Base-by-base conservation (phyloP, 2,113 vertebrate genomes). In the Forbesichthys agassizii region DNA sequence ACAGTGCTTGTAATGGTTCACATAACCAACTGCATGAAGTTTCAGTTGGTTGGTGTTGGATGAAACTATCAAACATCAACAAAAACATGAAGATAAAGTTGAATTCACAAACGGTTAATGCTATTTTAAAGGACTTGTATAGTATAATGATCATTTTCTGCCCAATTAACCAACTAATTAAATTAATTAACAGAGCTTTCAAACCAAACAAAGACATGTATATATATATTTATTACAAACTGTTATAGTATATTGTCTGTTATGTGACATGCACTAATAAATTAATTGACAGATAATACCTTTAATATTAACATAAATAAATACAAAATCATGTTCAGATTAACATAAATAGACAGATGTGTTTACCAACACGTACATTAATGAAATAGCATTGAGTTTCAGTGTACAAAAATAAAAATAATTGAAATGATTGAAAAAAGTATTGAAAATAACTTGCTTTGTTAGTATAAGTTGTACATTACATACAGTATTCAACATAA, bases 271-370 rank as follows among this genome's bases (percentile, higher is more conserved):
- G 51, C 49, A 59, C 56, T 64, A 4, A 36, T 56, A 58, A 33
- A 61, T 77, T 18, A 49, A 27, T 55, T 51, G 13, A 11, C 49
- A 3, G 11, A 11, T 12, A 11, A 51, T n/a, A 59, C 1, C 6
- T 73, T n/a, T 18, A 68, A 57, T 74, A 61, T 61, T 56, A 68
- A 46, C 56, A 84, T 86, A 84, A 84, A 89, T 86, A 86, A 27
- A 36, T 42, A 42, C 36, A 42, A 33, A 14, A 59, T 55, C 16
- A 55, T 36, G 67, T 66, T 68, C 11, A 68, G 69, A 70, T n/a
- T 65, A 71, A 73, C 62, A 84, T 86, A 85, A 88, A 88, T 85
- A 12, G 36, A 48, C 61, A 54, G 9, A 77, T 61, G 4, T 70
- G 64, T 76, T 51, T 81, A 79, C 82, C 1, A 84, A 33, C 13